Evolutionary conservation across 2,888 invertebrate species (phyloP), one percentile per base, ranked within the genome.

Genomic region (Ormyrus nitidulus): DNA sequence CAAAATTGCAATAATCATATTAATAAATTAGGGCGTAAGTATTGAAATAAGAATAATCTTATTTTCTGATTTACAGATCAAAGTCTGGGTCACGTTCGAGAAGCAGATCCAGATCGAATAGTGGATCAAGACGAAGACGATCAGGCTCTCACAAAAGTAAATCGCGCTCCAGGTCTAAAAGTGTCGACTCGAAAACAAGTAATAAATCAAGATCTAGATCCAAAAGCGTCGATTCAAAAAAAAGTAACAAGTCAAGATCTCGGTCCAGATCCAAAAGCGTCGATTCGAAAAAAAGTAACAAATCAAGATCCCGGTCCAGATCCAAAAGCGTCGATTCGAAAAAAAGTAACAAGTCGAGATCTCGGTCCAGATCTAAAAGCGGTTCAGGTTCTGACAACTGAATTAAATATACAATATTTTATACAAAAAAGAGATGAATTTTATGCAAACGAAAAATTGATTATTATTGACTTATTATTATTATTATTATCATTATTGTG

Each of bases 111-210:
- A 64, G 66, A 34, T 74, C 74, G 2, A 83, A 86, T 51, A 88
- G 87, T 75, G 82, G 87, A 51, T 86, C 87, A 5, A 64, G 48
- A 34, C 83, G 83, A 6, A 83, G 83, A 9, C 53, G 71, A 44
- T 83, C 85, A 8, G 76, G 83, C 34, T 85, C 85, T n/a, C 71
- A 69, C n/a, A 83, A 79, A 58, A 86, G 83, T 68, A 81, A 86
- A 46, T 87, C 89, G 4, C 83, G 87, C 65, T 89, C 91, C 1
- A 85, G 88, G n/a, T 91, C 91, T 2, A 76, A 69, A 4, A 86
- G 86, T 81, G 91, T 90, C 2, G 85, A 88, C 7, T 91, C 90
- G 1, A 82, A 86, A 70, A 87, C 88, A 56, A 90, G 90, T 65
- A 83, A 88, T 19, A 34, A 34, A 34, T 90, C 91, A 0, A 85